Conservation (phyloP, 2,797 vertebrate species). For the Eidolon dupreanum region DNA sequence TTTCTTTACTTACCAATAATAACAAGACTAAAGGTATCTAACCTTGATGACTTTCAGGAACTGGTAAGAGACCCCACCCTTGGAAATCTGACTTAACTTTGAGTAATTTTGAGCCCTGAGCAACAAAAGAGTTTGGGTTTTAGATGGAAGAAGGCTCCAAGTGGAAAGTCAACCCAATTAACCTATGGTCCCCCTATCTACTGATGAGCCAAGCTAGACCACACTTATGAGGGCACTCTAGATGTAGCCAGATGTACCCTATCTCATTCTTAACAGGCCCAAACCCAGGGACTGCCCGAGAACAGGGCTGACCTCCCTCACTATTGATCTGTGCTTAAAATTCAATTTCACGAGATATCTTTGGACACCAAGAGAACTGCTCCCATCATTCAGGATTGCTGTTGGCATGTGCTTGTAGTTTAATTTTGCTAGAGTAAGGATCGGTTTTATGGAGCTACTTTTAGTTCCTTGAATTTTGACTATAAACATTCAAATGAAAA, state of each 20-base stretch:
- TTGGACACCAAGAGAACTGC: not conserved
- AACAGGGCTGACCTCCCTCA: not conserved
- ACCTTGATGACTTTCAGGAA: not conserved
- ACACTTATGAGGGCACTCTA: not conserved
- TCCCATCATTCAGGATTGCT: not conserved
- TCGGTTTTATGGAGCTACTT: not conserved
- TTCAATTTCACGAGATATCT: not conserved
- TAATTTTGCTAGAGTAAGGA: not conserved
- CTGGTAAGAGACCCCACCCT: not conserved
- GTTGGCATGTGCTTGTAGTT: not conserved
- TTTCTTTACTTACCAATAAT: conserved; percentile 1
- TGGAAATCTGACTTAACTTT: not conserved
- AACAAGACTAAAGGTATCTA: not conserved
- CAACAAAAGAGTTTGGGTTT: not conserved
- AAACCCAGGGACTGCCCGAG: not conserved
- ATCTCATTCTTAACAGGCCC: not conserved
- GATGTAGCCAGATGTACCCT: not conserved
- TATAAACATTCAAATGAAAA: not conserved
- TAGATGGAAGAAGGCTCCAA: not conserved
- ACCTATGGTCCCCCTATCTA: not conserved
- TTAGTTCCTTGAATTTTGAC: not conserved
- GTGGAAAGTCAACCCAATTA: not conserved
- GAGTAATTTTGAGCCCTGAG: not conserved
- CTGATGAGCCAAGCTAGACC: not conserved
- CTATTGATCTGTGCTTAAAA: not conserved